These are phyloP conservation scores for Tetragonisca angustula DNA, from an alignment of 2,888 invertebrate species.

Conservation along the genomic window DNA sequence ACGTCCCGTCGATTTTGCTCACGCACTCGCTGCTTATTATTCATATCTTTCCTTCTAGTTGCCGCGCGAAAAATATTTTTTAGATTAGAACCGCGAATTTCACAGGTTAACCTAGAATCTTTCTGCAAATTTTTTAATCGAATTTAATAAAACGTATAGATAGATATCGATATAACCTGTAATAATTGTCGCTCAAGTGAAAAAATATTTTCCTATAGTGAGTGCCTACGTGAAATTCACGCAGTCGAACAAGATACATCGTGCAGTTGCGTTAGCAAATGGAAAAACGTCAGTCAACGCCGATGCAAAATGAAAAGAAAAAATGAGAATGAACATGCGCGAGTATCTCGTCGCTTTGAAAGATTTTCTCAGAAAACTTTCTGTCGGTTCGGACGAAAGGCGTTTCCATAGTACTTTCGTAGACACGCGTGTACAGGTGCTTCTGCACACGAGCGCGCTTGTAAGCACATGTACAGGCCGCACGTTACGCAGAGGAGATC, in stretches of 20 bases:
- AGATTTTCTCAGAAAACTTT: not conserved
- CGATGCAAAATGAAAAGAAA: not conserved
- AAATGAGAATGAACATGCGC: no score
- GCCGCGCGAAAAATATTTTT: not conserved
- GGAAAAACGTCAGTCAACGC: no score
- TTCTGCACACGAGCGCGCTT: slow-evolving; percentile 62
- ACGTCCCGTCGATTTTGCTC: not conserved
- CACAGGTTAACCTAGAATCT: not conserved
- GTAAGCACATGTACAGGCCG: slow-evolving; percentile 71
- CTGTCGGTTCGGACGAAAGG: not conserved
- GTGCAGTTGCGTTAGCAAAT: not conserved
- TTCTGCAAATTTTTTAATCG: not conserved
- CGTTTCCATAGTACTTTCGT: slow-evolving; percentile 46
- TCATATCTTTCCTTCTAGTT: not conserved
- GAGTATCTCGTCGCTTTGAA: not conserved
- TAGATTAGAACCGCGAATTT: not conserved
- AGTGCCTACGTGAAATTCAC: no score
- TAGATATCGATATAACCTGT: not conserved
- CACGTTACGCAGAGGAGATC: slow-evolving; percentile 72
- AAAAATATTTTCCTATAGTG: not conserved
- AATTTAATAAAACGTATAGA: not conserved
- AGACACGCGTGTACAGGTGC: slow-evolving; percentile 63
- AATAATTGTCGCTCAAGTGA: not conserved
- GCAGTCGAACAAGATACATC: no score
- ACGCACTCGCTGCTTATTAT: not conserved